A percentile compares a stretch with the other conserved stretches of the same genome.
Evolutionary conservation across 2,888 invertebrate species (phyloP).

Genomic region (Drosophila niveifrons): DNA sequence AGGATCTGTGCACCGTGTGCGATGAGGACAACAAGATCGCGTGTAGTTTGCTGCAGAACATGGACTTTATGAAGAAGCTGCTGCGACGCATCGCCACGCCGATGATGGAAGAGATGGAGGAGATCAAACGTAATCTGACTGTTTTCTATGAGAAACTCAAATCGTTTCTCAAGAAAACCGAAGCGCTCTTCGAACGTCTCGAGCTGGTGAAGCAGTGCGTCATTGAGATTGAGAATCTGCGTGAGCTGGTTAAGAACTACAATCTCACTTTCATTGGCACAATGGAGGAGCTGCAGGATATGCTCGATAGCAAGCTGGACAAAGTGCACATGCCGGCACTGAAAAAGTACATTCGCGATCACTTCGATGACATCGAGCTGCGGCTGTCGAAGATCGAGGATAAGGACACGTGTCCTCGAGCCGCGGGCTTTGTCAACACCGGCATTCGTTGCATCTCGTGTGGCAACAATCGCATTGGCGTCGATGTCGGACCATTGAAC

Average conservation of each 20-base stretch:
- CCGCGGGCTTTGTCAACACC: conserved; percentile 76
- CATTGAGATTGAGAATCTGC: conserved; percentile 70
- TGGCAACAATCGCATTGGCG: conserved; percentile 72
- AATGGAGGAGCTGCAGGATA: conserved; percentile 84
- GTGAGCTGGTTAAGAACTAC: conserved; percentile 58
- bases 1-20: conserved; percentile 80
- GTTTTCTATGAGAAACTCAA: conserved; percentile 69
- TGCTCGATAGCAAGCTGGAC: conserved; percentile 84
- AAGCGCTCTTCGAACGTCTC: conserved; percentile 73
- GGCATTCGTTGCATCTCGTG: conserved; percentile 80
- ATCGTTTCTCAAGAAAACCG: conserved; percentile 63
- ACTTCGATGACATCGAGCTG: conserved; percentile 65
- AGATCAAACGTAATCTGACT: conserved; percentile 62
- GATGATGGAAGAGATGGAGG: conserved; percentile 72
- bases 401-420: conserved; percentile 75
- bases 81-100: conserved; percentile 77
- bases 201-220: conserved; percentile 80
- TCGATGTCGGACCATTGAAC: conserved; percentile 57
- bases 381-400: conserved; percentile 59
- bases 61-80: conserved; percentile 80
- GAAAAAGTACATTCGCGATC: conserved; percentile 79
- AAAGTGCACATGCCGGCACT: conserved; percentile 83
- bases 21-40: conserved; percentile 80
- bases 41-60: conserved; percentile 76
- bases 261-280: conserved; percentile 73